Evolutionary conservation across 2,888 invertebrate species (phyloP), one percentile per base, ranked within the genome.

Genomic region (Callinectes sapidus): DNA sequence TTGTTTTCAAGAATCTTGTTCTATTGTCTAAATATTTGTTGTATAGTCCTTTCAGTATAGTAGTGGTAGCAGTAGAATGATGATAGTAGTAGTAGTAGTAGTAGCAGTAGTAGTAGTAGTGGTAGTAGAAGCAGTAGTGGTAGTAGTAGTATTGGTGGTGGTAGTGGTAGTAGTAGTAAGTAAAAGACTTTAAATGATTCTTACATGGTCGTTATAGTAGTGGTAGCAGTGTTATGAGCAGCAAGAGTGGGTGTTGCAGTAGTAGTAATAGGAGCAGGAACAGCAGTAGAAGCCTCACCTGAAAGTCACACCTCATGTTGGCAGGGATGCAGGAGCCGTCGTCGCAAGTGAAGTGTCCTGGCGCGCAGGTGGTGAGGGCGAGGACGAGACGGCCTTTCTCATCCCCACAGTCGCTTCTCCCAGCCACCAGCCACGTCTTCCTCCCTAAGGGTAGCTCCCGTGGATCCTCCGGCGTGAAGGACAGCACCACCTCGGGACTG

Each of bases 241-340:
- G 18, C 6, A 61, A 23, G 2, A 61, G 61, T 18, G 13, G 61
- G 13, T 14, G 16, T n/a, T n/a, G 28, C n/a, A 18, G 28, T 54
- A 18, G 28, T 48, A n/a, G 28, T 16, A 55, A 32, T 48, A 55
- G 54, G 1, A 88, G 35, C 14, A 18, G 28, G 3, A 88, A 61
- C 18, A 54, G n/a, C 2, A 88, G 6, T 39, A 54, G 14, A n/a
- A 88, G 18, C 42, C 90, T 66, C n/a, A 90, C 90, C 90, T 90
- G 90, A 28, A 71, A 90, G 16, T 90, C 90, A 32, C 90, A 90
- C 77, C 90, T 66, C 90, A 32, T 90, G n/a, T 35, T 71, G 23
- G 66, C 66, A 66, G 90, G 42, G 18, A 90, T 71, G 28, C 90
- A 90, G n/a, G 90, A 39, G 5, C 90, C 90, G n/a, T 90, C 90